These are phyloP conservation scores for Lepidocyrtinus sp. DNA, from an alignment of 2,888 invertebrate species.

Conservation along the genomic window DNA sequence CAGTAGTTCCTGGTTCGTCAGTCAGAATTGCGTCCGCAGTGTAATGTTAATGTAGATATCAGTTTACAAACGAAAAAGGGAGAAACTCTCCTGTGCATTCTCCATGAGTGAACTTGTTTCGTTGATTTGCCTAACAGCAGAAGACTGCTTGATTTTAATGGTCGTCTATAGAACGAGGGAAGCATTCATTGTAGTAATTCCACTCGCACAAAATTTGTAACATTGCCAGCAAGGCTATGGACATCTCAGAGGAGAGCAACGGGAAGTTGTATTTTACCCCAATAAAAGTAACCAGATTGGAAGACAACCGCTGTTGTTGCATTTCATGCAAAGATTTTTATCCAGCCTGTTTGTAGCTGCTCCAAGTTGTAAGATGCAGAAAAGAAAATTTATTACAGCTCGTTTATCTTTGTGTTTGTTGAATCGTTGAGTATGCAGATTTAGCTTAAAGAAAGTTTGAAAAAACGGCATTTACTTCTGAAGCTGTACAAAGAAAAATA, in stretches of 20 bases:
- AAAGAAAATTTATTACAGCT: too few species aligned
- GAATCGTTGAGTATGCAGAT: too few species aligned
- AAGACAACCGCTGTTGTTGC: neutral
- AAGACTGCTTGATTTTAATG: conserved; percentile 12
- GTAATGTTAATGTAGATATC: conserved; percentile 3
- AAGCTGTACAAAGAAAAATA: too few species aligned
- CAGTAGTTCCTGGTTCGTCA: too few species aligned
- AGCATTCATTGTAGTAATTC: conserved; percentile 9
- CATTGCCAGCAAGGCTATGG: neutral
- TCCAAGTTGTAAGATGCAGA: too few species aligned
- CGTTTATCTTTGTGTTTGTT: too few species aligned
- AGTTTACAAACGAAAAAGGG: conserved; percentile 29
- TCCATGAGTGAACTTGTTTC: conserved; percentile 48
- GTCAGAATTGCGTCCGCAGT: too few species aligned
- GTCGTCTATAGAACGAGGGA: neutral
- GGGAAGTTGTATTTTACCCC: conserved; percentile 5
- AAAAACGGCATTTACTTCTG: too few species aligned
- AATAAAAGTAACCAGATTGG: neutral
- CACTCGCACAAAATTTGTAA: neutral
- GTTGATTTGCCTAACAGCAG: conserved; percentile 48
- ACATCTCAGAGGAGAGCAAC: neutral
- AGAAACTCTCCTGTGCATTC: conserved; percentile 43
- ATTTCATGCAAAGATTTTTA: conserved; percentile 25
- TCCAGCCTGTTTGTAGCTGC: too few species aligned
- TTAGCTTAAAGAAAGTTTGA: too few species aligned